phyloP scores from a whole-genome alignment of 1,140 invertebrate species.

The Caligus rogercresseyi region DNA sequence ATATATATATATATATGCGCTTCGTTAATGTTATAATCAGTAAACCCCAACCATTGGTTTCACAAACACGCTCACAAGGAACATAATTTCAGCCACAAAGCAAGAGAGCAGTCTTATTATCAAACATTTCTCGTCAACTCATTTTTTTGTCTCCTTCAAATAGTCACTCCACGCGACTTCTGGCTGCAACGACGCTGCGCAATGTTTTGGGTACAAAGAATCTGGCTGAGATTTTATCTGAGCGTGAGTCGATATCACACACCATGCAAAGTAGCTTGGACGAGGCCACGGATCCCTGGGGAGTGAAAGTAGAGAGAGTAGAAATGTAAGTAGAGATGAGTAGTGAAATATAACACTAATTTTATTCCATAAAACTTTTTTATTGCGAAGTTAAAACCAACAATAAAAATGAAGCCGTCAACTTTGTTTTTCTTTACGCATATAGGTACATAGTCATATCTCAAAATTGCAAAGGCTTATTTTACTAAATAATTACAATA shows the following conservation, averaged over 20 bases:
- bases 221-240: slow-evolving; percentile 39
- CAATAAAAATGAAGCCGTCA: neutral
- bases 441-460: too few species aligned
- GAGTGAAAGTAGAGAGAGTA: slow-evolving; percentile 43
- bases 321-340: slow-evolving; percentile 59
- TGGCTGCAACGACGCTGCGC: slow-evolving; percentile 36
- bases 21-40: too few species aligned
- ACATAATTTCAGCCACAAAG: too few species aligned
- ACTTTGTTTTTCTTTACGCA: neutral
- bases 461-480: too few species aligned
- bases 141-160: too few species aligned
- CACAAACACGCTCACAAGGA: too few species aligned
- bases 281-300: slow-evolving; percentile 43
- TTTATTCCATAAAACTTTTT: neutral
- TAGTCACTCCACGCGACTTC: slow-evolving; percentile 32
- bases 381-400: neutral
- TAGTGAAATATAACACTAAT: neutral
- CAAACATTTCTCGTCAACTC: too few species aligned
- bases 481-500: too few species aligned
- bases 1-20: too few species aligned
- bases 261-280: slow-evolving; percentile 33
- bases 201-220: slow-evolving; percentile 43
- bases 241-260: slow-evolving; percentile 39
- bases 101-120: too few species aligned
- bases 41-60: too few species aligned